A percentile compares a stretch with the other conserved stretches of the same genome.
These are phyloP conservation scores for Arbacia lixula DNA, from an alignment of 53 echinoderm and acorn worm genomes.

Conservation along the genomic window DNA sequence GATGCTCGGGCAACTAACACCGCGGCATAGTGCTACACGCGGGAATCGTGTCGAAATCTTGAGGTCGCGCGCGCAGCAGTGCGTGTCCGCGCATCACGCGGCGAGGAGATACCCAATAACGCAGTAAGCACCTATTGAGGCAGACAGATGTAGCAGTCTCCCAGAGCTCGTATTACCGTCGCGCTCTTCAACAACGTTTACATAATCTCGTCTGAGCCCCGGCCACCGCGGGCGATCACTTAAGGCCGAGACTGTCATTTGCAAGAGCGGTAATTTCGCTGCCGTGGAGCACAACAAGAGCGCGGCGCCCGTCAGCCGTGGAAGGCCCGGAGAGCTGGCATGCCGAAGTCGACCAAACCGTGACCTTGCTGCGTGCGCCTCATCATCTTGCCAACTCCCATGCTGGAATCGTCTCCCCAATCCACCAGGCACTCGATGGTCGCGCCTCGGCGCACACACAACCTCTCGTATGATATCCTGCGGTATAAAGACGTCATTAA, in stretches of 20 bases:
- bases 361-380: slow-evolving; percentile 23
- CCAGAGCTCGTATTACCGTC: slow-evolving; percentile 30
- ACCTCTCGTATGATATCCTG: too few species aligned
- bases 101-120: slow-evolving; percentile 18
- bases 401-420: too few species aligned
- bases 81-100: slow-evolving; percentile 37
- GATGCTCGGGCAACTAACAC: too few species aligned
- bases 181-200: slow-evolving; percentile 16
- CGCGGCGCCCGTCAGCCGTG: slow-evolving; percentile 51
- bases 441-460: too few species aligned
- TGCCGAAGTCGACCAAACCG: background rate
- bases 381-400: slow-evolving; percentile 10
- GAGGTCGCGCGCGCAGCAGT: slow-evolving; percentile 41
- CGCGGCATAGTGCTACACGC: too few species aligned
- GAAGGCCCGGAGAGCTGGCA: slow-evolving; percentile 26
- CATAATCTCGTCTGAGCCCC: slow-evolving; percentile 47
- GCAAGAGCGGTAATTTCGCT: slow-evolving; percentile 42
- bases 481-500: too few species aligned
- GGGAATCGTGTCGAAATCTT: slow-evolving; percentile 5
- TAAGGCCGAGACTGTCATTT: slow-evolving; percentile 36
- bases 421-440: too few species aligned
- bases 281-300: slow-evolving; percentile 48
- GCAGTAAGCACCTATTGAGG: slow-evolving; percentile 3
- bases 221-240: slow-evolving; percentile 42
- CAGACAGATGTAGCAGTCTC: slow-evolving; percentile 53